Conservation (phyloP, 2,888 invertebrate species). For the Stenoptilia bipunctidactyla region DNA sequence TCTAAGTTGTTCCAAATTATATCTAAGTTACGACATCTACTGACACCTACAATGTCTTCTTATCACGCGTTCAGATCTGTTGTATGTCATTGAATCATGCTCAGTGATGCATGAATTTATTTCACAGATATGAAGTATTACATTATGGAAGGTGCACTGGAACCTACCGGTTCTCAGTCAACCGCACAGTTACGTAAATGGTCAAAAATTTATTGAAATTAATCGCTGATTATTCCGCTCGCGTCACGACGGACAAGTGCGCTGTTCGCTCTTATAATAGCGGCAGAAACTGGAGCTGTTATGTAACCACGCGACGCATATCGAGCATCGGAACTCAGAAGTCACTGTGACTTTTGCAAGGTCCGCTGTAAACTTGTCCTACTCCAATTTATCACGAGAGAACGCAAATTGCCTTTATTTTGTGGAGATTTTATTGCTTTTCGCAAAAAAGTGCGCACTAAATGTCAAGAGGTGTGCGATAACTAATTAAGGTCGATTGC, state of each 20-base stretch:
- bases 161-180: slow-evolving; percentile 12
- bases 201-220: slow-evolving; percentile 39
- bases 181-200: slow-evolving; percentile 33
- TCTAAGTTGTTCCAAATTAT: no score
- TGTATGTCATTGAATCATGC: slow-evolving; percentile 24
- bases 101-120: slow-evolving; percentile 23
- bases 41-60: neutral
- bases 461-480: slow-evolving; percentile 33
- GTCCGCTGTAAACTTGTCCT: neutral
- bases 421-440: neutral
- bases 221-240: slow-evolving; percentile 31
- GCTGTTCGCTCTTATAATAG: slow-evolving; percentile 14
- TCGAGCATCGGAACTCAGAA: neutral
- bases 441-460: slow-evolving; percentile 30
- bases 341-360: neutral
- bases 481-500: slow-evolving; percentile 49
- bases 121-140: slow-evolving; percentile 19
- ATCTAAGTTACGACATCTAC: neutral
- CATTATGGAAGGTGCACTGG: neutral
- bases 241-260: slow-evolving; percentile 43
- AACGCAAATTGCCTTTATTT: slow-evolving; percentile 1
- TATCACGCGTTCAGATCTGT: neutral
- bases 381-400: neutral
- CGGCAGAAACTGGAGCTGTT: neutral
- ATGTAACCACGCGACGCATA: neutral